Evolutionary conservation across 1,140 invertebrate genomes (phyloP).

Genomic region (Ericerus pela): DNA sequence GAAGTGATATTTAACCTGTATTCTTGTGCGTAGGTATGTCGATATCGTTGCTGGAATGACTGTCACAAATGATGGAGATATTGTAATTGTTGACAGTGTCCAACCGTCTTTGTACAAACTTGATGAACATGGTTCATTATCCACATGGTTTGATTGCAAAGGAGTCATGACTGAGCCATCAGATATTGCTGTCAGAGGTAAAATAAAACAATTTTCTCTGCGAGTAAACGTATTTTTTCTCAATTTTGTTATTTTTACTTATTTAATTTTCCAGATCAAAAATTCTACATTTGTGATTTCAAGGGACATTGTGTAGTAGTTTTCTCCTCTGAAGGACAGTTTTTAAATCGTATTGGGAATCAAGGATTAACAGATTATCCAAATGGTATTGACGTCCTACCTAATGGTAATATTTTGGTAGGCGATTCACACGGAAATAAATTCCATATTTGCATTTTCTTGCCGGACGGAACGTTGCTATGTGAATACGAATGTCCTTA

Average conservation of each 20-base stretch:
- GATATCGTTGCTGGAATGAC: constrained; percentile 94
- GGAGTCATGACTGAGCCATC: constrained; percentile 94
- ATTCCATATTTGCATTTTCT: constrained; percentile 90
- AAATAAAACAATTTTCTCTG: constrained; percentile 20
- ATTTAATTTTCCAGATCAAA: constrained; percentile 50
- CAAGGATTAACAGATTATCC: constrained; percentile 93
- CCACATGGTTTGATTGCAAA: constrained; percentile 92
- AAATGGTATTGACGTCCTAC: constrained; percentile 93
- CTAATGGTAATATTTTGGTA: constrained; percentile 87
- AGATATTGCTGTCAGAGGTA: constrained; percentile 85
- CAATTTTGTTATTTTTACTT: constrained; percentile 8
- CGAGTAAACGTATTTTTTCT: neutral
- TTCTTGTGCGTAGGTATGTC: constrained; percentile 51
- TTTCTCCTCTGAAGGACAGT: constrained; percentile 80
- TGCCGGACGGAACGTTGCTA: constrained; percentile 66
- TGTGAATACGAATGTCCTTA: constrained; percentile 92
- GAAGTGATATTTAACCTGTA: neutral
- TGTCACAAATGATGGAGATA: constrained; percentile 74
- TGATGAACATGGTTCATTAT: constrained; percentile 64
- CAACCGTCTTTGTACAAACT: constrained; percentile 85
- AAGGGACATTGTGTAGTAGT: constrained; percentile 95
- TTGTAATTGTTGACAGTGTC: constrained; percentile 93
- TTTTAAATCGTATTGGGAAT: constrained; percentile 80
- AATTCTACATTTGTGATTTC: constrained; percentile 95
- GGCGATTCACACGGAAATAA: constrained; percentile 95